Conservation (phyloP, 2,888 invertebrate genomes). For the Onthophagus sagittarius region DNA sequence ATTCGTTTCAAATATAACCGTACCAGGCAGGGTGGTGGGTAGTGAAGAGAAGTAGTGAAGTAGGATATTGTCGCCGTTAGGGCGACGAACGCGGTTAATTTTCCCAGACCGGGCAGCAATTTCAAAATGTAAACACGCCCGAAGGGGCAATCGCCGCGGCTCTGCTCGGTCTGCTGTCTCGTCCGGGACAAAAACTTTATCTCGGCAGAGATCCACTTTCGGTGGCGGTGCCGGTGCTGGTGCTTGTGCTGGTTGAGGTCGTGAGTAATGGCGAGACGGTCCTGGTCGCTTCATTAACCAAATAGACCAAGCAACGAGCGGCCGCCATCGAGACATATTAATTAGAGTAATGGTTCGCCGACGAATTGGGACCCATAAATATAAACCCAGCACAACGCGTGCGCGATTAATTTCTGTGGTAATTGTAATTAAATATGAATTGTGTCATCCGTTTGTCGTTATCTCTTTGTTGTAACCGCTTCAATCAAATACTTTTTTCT, state of each 20-base stretch:
- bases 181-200: not conserved
- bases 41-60: not conserved
- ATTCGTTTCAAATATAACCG: no score
- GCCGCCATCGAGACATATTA: constrained; percentile 7
- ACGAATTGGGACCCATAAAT: constrained; percentile 20
- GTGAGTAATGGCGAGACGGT: not conserved
- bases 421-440: constrained; percentile 24
- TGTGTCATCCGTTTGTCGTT: constrained; percentile 14
- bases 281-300: constrained; percentile 8
- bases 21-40: no score
- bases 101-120: not conserved
- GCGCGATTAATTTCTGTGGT: constrained; percentile 21
- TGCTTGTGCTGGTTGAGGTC: not conserved
- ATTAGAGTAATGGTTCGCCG: constrained; percentile 11
- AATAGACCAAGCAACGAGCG: constrained; percentile 6
- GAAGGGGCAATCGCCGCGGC: not conserved
- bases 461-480: not conserved
- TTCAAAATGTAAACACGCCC: constrained; percentile 4
- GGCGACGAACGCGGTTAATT: constrained; percentile 3
- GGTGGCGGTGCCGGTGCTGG: not conserved
- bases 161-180: not conserved
- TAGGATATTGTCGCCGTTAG: not conserved
- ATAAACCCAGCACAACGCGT: constrained; percentile 14
- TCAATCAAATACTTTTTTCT: no score
- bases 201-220: constrained; percentile 5